phyloP scores from a whole-genome alignment of 2,888 invertebrate genomes.

The Zootermopsis nevadensis region DNA sequence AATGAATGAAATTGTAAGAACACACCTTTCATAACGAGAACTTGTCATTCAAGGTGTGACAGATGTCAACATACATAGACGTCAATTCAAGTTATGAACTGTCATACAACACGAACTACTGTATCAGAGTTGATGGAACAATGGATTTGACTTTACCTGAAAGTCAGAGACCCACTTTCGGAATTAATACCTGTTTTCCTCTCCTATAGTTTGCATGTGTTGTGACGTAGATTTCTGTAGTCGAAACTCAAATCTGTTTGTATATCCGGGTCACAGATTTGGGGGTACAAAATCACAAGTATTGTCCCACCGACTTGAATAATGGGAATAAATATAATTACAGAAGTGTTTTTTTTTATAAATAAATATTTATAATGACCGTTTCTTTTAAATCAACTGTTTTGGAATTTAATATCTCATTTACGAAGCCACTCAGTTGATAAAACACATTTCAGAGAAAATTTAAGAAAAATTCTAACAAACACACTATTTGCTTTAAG shows the following conservation, averaged over 20 bases:
- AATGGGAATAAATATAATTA: no score
- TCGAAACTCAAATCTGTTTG: not conserved
- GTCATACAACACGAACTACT: not conserved
- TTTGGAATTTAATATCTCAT: no score
- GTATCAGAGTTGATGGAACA: not conserved
- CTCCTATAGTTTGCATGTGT: not conserved
- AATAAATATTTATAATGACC: no score
- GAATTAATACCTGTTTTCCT: conserved; percentile 6
- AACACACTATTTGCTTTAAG: no score
- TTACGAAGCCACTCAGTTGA: no score
- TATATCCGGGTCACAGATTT: not conserved
- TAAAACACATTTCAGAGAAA: no score
- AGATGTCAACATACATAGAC: conserved; percentile 27
- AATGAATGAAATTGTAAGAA: conserved; percentile 28
- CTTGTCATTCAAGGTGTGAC: conserved; percentile 30
- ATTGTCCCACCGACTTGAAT: no score
- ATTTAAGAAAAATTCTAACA: no score
- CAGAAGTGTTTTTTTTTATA: no score
- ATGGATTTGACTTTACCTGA: conserved; percentile 1
- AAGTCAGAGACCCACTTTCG: not conserved
- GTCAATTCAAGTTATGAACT: conserved; percentile 10
- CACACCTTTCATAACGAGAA: not conserved
- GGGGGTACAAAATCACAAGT: no score
- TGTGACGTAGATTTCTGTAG: not conserved
- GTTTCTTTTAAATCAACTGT: no score